Conservation (phyloP, 2,888 invertebrate species). For the Coleophora flavipennella region DNA sequence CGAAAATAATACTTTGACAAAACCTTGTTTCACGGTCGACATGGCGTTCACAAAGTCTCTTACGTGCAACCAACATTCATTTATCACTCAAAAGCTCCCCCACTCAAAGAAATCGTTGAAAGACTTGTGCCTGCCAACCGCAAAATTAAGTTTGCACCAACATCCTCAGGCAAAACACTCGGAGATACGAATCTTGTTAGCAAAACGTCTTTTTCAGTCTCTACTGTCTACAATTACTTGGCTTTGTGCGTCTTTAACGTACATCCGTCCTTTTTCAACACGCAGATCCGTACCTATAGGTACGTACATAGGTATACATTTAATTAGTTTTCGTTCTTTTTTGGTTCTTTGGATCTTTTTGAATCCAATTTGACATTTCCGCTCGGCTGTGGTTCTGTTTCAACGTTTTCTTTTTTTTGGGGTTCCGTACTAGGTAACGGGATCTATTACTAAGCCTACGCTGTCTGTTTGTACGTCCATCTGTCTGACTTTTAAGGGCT, state of each 20-base stretch:
- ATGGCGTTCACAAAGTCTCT: conserved; percentile 60
- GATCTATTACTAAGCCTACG: no score
- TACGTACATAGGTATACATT: conserved; percentile 25
- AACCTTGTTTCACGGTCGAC: conserved; percentile 65
- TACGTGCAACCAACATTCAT: conserved; percentile 29
- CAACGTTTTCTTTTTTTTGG: conserved; percentile 30
- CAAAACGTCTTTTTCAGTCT: conserved; percentile 69
- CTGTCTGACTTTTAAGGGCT: no score
- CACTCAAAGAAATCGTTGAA: background rate
- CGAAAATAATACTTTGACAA: conserved; percentile 58
- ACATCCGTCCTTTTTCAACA: conserved; percentile 29
- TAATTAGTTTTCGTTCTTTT: no score
- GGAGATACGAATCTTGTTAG: conserved; percentile 67
- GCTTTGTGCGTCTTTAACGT: conserved; percentile 48
- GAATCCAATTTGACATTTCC: conserved; percentile 60
- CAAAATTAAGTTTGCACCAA: conserved; percentile 22
- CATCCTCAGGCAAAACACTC: conserved; percentile 59
- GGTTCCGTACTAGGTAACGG: no score
- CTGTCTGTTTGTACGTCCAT: no score
- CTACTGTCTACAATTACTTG: conserved; percentile 70
- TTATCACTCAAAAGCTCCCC: conserved; percentile 4
- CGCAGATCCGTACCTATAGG: no score
- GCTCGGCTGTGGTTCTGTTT: conserved; percentile 34
- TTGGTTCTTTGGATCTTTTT: conserved; percentile 28
- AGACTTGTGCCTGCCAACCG: background rate